phyloP scores from a whole-genome alignment of 2,113 vertebrate genomes.

The Sciurus niger region DNA sequence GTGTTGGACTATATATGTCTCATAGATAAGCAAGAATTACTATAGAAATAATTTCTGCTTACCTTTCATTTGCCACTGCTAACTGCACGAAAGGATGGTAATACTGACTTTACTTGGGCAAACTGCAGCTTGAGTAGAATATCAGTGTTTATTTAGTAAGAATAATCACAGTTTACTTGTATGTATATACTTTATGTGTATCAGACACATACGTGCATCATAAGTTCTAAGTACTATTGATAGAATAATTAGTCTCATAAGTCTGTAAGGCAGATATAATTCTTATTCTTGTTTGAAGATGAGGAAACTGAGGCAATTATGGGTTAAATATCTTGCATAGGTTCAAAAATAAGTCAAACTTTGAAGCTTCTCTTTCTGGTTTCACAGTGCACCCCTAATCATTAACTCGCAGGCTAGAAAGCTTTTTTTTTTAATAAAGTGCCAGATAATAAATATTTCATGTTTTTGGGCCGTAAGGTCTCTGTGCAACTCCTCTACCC shows the following conservation, averaged over 20 bases:
- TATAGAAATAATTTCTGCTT: neutral
- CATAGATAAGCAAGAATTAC: neutral
- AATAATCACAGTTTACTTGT: neutral
- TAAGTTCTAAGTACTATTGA: neutral
- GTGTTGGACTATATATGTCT: neutral
- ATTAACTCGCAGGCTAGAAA: neutral
- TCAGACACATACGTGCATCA: neutral
- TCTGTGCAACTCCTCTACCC: neutral
- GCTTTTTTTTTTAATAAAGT: neutral
- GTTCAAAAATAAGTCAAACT: neutral
- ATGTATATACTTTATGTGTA: neutral
- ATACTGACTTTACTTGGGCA: neutral
- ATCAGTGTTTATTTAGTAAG: neutral
- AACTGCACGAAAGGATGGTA: neutral
- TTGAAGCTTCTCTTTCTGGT: neutral
- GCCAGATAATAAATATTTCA: neutral
- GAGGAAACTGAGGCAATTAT: neutral
- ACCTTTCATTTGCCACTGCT: neutral
- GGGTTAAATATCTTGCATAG: neutral
- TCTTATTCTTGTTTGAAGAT: conserved; percentile 7
- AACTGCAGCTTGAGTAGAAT: neutral
- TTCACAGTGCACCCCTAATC: neutral
- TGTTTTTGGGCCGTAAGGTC: neutral
- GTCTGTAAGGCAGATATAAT: neutral
- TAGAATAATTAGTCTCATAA: neutral